These are phyloP conservation scores for Lynx canadensis DNA, from an alignment of 2,113 vertebrate genomes.

Conservation along the genomic window DNA sequence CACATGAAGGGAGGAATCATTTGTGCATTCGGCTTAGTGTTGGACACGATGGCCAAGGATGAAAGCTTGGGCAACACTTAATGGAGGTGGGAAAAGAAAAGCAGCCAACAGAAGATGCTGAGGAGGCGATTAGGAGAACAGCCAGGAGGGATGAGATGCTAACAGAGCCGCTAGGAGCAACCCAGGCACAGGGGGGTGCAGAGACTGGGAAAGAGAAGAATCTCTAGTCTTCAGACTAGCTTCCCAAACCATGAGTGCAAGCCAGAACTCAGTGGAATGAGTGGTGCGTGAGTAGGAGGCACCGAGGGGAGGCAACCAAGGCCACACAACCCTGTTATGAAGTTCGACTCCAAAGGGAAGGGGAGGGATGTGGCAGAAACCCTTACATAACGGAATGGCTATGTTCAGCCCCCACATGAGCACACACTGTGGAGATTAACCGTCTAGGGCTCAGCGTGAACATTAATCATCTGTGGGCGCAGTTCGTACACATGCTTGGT, in stretches of 20 bases:
- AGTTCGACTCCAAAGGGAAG: background rate
- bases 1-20: background rate
- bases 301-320: background rate
- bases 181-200: background rate
- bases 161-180: background rate
- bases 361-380: background rate
- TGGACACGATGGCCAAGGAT: background rate
- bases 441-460: rapidly evolving
- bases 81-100: background rate
- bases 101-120: background rate
- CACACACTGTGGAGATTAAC: background rate
- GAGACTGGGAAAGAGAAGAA: background rate
- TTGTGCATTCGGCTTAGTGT: background rate
- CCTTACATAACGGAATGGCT: background rate
- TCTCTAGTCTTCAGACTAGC: background rate
- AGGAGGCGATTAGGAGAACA: background rate
- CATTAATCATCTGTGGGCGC: rapidly evolving
- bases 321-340: background rate
- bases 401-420: rapidly evolving
- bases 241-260: background rate
- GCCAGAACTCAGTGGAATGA: background rate
- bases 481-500: background rate
- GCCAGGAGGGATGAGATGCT: background rate
- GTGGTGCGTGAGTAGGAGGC: background rate
- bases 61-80: background rate